These are phyloP conservation scores for Pristionchus entomophagus DNA, from an alignment of 2,888 invertebrate species.

Conservation along the genomic window DNA sequence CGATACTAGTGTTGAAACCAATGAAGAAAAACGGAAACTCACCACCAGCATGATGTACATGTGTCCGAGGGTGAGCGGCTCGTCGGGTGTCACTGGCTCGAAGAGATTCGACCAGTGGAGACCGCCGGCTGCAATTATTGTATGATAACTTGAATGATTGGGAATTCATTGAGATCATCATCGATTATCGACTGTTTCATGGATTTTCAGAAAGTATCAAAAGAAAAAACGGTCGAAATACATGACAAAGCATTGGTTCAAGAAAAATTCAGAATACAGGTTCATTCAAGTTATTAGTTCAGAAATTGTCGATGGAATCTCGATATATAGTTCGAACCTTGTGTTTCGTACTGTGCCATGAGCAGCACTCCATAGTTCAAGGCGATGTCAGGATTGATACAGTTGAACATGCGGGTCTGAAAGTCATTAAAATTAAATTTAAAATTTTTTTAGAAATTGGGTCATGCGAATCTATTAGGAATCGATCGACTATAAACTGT, in stretches of 20 bases:
- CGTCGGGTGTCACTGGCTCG: conserved; percentile 60
- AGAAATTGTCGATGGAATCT: not conserved
- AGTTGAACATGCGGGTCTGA: conserved; percentile 60
- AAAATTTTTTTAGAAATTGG: too few relatives aligned
- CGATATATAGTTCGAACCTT: conserved; percentile 51
- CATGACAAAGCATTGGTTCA: too few relatives aligned
- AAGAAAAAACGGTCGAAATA: not conserved
- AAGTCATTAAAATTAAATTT: too few relatives aligned
- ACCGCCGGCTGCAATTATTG: conserved; percentile 57
- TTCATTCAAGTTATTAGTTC: not conserved
- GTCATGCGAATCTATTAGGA: too few relatives aligned
- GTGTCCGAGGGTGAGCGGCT: conserved; percentile 64
- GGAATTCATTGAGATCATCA: too few relatives aligned
- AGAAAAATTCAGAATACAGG: not conserved
- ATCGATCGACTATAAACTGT: too few relatives aligned
- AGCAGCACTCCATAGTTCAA: conserved; percentile 61
- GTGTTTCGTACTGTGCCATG: conserved; percentile 67
- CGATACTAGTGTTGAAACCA: too few relatives aligned
- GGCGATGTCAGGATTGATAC: conserved; percentile 69
- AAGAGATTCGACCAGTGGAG: conserved; percentile 64
- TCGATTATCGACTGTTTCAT: too few relatives aligned
- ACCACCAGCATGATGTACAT: conserved; percentile 59
- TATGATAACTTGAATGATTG: not conserved
- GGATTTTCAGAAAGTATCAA: too few relatives aligned
- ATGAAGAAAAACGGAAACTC: too few relatives aligned